A percentile compares a stretch with the other conserved stretches of the same genome.
phyloP scores from a whole-genome alignment of 2,797 vertebrate genomes.

The Limnodromus scolopaceus region DNA sequence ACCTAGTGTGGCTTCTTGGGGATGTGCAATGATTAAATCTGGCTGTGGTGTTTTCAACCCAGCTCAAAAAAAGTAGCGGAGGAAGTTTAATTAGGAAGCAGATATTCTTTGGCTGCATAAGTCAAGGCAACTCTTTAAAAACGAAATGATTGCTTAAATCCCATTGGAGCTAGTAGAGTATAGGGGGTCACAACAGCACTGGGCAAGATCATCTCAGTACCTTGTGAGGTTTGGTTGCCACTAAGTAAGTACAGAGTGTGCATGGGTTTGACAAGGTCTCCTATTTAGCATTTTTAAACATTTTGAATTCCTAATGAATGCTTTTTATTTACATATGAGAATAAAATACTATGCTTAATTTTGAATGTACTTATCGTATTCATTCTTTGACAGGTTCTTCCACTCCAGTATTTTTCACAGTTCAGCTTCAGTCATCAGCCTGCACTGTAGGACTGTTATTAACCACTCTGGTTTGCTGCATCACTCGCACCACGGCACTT shows the following conservation, averaged over 20 bases:
- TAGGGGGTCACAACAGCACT: neutral
- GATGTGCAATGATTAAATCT: neutral
- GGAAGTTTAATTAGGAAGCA: neutral
- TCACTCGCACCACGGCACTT: neutral
- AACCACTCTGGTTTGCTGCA: neutral
- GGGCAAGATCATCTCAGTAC: neutral
- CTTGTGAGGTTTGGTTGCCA: neutral
- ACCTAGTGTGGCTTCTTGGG: neutral
- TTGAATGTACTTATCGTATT: slow-evolving; percentile 2
- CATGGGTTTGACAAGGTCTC: neutral
- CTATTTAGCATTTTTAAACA: neutral
- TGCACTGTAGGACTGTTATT: neutral
- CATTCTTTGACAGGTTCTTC: slow-evolving; percentile 48
- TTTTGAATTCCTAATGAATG: neutral
- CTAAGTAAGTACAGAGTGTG: neutral
- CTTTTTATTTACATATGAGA: neutral
- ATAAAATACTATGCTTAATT: neutral
- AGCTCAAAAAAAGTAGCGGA: neutral
- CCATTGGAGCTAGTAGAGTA: neutral
- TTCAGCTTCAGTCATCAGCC: neutral
- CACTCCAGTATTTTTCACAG: neutral
- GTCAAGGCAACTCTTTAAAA: neutral
- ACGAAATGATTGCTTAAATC: neutral
- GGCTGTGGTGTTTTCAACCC: neutral
- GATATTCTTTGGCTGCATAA: neutral